Conservation (phyloP, 1,140 invertebrate species). For the Muscidifurax raptorellus region DNA sequence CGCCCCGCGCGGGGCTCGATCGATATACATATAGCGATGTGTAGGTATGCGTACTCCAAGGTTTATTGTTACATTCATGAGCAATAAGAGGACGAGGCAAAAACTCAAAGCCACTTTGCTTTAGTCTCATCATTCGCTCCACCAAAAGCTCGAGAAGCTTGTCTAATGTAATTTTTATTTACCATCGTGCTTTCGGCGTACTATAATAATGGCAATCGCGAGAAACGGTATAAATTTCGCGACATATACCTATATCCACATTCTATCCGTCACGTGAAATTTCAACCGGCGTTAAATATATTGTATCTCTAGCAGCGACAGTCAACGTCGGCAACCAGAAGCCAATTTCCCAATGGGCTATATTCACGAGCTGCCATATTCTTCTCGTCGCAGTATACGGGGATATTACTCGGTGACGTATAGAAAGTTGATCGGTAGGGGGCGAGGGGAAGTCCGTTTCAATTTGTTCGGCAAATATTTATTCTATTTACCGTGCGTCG, state of each 20-base stretch:
- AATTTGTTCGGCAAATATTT: conserved; percentile 10
- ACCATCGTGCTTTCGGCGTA: background rate
- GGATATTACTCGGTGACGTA: background rate
- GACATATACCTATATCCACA: no score
- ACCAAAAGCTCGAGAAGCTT: background rate
- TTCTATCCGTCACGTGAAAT: conserved; percentile 14
- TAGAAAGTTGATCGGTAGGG: background rate
- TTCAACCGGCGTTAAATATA: conserved; percentile 3
- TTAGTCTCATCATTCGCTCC: background rate
- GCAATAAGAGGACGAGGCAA: no score
- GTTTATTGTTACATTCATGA: no score
- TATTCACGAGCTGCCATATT: background rate
- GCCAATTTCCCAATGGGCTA: conserved; percentile 22
- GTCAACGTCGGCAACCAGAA: conserved; percentile 6
- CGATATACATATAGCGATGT: no score
- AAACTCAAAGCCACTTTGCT: background rate
- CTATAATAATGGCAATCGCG: background rate
- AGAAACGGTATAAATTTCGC: background rate
- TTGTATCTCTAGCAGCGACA: background rate
- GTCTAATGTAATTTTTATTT: background rate
- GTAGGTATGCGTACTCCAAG: no score
- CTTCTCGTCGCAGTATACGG: background rate
- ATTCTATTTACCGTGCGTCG: background rate
- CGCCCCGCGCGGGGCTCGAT: no score
- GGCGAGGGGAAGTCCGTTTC: background rate